phyloP scores from a whole-genome alignment of 2,888 invertebrate genomes.

The Eristalinus sepulchralis region DNA sequence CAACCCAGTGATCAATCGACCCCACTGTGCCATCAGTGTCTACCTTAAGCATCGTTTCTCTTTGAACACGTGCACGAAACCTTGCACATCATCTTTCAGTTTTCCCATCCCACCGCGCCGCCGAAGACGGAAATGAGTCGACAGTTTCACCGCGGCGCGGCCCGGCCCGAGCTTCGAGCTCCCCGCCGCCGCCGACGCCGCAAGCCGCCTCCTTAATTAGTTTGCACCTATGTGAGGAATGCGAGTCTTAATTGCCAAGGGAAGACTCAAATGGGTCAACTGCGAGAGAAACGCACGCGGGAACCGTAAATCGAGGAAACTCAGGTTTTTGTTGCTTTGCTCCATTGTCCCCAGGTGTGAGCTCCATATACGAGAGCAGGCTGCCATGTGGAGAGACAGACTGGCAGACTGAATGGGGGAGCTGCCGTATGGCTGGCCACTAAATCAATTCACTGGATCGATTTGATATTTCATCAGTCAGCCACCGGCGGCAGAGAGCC shows the following conservation, averaged over 20 bases:
- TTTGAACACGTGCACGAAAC: slow-evolving; percentile 65
- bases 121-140: slow-evolving; percentile 63
- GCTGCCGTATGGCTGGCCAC: slow-evolving; percentile 60
- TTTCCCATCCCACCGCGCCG: slow-evolving; percentile 53
- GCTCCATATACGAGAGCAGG: slow-evolving; percentile 38
- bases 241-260: slow-evolving; percentile 60
- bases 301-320: slow-evolving; percentile 29
- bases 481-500: slow-evolving; percentile 55
- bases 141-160: slow-evolving; percentile 34
- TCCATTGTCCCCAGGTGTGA: slow-evolving; percentile 68
- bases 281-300: slow-evolving; percentile 37
- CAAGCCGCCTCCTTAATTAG: slow-evolving; percentile 51
- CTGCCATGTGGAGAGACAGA: neutral
- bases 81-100: slow-evolving; percentile 56
- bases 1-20: neutral
- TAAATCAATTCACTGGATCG: slow-evolving; percentile 71
- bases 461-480: slow-evolving; percentile 71
- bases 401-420: slow-evolving; percentile 50
- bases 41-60: slow-evolving; percentile 24
- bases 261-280: slow-evolving; percentile 69
- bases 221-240: slow-evolving; percentile 63
- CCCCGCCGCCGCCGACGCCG: too few relatives aligned
- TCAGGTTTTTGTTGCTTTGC: neutral
- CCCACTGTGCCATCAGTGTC: slow-evolving; percentile 36
- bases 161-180: slow-evolving; percentile 3